Conservation (phyloP, 2,888 invertebrate species). For the Pogonocherus hispidulus region DNA sequence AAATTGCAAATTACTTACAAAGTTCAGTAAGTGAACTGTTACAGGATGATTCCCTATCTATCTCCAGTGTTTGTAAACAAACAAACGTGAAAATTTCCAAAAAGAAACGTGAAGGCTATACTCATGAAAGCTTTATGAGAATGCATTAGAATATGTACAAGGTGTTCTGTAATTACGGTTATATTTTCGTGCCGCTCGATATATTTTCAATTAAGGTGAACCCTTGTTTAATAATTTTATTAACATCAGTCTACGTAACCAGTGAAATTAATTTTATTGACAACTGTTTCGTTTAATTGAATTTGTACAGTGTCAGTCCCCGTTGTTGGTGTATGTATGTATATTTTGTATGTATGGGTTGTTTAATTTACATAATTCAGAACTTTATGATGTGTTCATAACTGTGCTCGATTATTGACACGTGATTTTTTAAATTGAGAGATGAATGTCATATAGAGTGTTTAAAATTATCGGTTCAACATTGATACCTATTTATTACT, state of each 20-base stretch:
- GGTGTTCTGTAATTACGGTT: not conserved
- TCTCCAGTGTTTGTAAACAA: too few relatives aligned
- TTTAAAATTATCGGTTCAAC: too few relatives aligned
- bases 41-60: too few relatives aligned
- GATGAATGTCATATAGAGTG: too few relatives aligned
- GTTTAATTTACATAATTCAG: conserved; percentile 15
- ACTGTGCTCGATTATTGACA: not conserved
- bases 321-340: conserved; percentile 18
- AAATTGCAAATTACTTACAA: too few relatives aligned
- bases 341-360: not conserved
- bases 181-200: not conserved
- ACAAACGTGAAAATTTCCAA: too few relatives aligned
- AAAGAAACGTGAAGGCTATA: too few relatives aligned
- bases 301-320: conserved; percentile 23
- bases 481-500: too few relatives aligned
- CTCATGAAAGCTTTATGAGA: too few relatives aligned
- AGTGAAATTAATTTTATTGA: conserved; percentile 26
- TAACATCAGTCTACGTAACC: conserved; percentile 22
- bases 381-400: not conserved
- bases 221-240: conserved; percentile 21
- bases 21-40: too few relatives aligned
- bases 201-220: conserved; percentile 14
- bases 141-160: too few relatives aligned
- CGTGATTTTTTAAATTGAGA: too few relatives aligned
- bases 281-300: conserved; percentile 27